phyloP scores from a whole-genome alignment of 2,113 vertebrate genomes.

The Echinops telfairi region DNA sequence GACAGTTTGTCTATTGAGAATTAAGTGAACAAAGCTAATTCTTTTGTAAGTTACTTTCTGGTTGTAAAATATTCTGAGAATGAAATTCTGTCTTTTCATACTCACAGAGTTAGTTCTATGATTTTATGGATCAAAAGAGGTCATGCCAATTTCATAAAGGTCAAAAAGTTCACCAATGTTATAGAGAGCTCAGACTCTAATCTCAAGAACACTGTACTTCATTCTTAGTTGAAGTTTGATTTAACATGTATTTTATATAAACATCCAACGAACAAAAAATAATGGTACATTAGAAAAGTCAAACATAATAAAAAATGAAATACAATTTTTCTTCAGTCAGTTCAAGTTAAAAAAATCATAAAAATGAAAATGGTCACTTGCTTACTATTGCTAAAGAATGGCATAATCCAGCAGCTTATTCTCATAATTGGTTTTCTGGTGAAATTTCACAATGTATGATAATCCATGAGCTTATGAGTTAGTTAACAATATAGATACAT shows the following conservation, averaged over 20 bases:
- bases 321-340: conserved; percentile 59
- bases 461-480: not conserved
- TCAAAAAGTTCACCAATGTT: conserved; percentile 67
- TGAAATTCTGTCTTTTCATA: not conserved
- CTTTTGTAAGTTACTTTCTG: conserved; percentile 1
- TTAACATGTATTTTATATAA: conserved; percentile 68
- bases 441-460: not conserved
- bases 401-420: not conserved
- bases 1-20: not conserved
- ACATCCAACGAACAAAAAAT: conserved; percentile 72
- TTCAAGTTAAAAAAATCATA: conserved; percentile 11
- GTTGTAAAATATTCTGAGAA: not conserved
- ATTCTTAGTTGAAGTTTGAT: conserved; percentile 62
- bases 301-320: conserved; percentile 69
- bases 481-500: not conserved
- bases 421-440: not conserved
- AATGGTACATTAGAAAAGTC: conserved; percentile 72
- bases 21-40: not conserved
- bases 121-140: conserved; percentile 43
- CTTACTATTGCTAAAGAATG: not conserved
- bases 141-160: conserved; percentile 49
- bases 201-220: conserved; percentile 56
- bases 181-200: conserved; percentile 59
- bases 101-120: conserved; percentile 11
- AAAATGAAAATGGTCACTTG: conserved; percentile 37